phyloP scores from a whole-genome alignment of 2,113 vertebrate genomes.

The Chaetops frenatus region DNA sequence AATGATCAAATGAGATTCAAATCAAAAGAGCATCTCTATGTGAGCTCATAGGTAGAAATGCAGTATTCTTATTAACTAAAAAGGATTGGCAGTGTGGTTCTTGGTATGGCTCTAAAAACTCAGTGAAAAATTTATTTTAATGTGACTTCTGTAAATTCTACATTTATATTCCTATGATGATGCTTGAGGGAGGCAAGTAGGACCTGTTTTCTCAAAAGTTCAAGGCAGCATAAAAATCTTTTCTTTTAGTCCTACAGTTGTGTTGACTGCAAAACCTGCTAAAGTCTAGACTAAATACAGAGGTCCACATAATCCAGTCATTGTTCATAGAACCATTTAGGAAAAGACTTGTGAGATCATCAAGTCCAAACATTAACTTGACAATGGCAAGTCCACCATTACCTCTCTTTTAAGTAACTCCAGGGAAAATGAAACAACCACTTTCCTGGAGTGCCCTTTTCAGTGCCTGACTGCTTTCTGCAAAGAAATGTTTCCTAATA shows the following conservation, averaged over 20 bases:
- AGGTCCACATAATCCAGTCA: not conserved
- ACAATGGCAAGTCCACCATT: not conserved
- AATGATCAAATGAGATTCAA: not conserved
- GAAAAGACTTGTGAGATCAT: not conserved
- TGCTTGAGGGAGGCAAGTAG: not conserved
- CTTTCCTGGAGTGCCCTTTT: not conserved
- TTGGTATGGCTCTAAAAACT: not conserved
- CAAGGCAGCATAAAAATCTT: not conserved
- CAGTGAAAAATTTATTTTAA: not conserved
- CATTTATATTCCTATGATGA: rapidly evolving
- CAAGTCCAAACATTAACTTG: not conserved
- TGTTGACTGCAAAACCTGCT: not conserved
- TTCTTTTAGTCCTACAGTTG: not conserved
- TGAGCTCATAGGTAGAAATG: not conserved
- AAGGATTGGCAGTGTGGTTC: not conserved
- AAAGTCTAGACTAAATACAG: not conserved
- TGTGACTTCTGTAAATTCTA: not conserved
- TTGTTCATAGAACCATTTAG: not conserved
- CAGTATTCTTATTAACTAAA: not conserved
- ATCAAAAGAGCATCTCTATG: not conserved
- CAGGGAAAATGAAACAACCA: not conserved
- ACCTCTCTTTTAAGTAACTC: not conserved
- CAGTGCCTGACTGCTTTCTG: not conserved
- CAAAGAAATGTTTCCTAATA: not conserved
- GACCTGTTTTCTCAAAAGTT: not conserved